Evolutionary conservation across 2,888 invertebrate genomes (phyloP), one percentile per base, ranked within the genome.

Genomic region (Apotomis turbidana): DNA sequence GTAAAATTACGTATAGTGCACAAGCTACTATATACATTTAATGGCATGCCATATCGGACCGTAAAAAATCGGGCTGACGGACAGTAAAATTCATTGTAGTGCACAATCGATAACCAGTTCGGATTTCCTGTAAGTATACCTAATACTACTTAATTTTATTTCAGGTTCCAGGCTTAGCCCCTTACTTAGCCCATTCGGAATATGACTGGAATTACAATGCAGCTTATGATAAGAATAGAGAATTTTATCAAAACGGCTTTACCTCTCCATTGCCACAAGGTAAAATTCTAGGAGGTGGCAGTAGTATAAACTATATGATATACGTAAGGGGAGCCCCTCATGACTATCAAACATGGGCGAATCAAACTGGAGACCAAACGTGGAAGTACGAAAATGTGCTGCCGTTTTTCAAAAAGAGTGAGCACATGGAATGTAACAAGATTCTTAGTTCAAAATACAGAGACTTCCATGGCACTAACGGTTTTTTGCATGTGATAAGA

Each of bases 401-500:
- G 0, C 72, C 78, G 0, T 86, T 83, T 71, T 84, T 85, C 38
- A 79, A 75, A 4, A 85, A 81, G 73, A 74, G 78, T n/a, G 86
- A 87, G 80, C 78, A 76, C 0, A 71, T 84, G 10, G 70, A 78
- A 5, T 81, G 82, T 27, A 0, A 12, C 5, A 75, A 69, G 0
- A 73, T 83, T 6, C 51, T 78, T 0, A 55, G 71, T 6, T 80
- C 83, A 1, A 4, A 55, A 0, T 73, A 75, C 15, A 70, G 51
- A 4, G 41, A 36, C 5, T 87, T 80, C 70, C 89, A 90, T 73
- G 89, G 90, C 12, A 83, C 79, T 2, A 83, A 85, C 4, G 94
- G 94, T 0, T 86, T 85, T 63, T 75, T 93, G 41, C 84, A 87
- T 36, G 83, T 93, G 27, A 86, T 86, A 0, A 85, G 78, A 10